Conservation (phyloP, 2,797 vertebrate species). For the Aldrovandia affinis region DNA sequence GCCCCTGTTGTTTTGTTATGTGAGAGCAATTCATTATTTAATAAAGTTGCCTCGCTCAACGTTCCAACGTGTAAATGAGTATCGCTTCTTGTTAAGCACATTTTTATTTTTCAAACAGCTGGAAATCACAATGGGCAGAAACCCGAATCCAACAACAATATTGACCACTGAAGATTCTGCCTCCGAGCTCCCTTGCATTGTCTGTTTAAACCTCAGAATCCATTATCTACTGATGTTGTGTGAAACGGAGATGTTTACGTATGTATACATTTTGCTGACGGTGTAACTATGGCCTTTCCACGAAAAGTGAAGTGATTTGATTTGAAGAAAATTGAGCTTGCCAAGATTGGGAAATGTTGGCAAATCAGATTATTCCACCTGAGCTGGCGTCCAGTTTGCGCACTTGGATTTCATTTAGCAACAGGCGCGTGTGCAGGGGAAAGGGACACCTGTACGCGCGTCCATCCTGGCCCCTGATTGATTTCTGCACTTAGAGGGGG, state of each 20-base stretch:
- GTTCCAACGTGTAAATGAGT: too few relatives aligned
- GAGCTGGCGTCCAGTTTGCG: constrained; percentile 45
- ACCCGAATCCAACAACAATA: not conserved
- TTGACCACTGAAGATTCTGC: not conserved
- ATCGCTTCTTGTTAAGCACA: not conserved
- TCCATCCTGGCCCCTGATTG: not conserved
- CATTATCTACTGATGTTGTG: not conserved
- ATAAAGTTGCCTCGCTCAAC: too few relatives aligned
- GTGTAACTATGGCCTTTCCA: constrained; percentile 39
- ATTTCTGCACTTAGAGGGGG: constrained; percentile 39
- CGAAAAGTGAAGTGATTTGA: constrained; percentile 51
- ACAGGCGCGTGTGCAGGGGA: constrained; percentile 40
- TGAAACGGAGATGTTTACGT: constrained; percentile 29
- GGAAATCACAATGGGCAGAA: not conserved
- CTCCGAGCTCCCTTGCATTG: not conserved
- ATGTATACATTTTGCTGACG: constrained; percentile 42
- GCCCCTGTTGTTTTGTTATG: constrained; percentile 1
- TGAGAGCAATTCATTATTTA: not conserved
- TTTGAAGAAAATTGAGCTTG: constrained; percentile 53
- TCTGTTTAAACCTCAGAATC: not conserved
- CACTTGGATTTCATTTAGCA: constrained; percentile 49
- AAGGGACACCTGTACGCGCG: constrained; percentile 54
- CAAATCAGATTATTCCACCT: constrained; percentile 49
- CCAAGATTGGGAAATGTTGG: constrained; percentile 42
- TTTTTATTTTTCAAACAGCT: not conserved